phyloP scores from a whole-genome alignment of 2,113 vertebrate species.

The Ammodytes dubius region DNA sequence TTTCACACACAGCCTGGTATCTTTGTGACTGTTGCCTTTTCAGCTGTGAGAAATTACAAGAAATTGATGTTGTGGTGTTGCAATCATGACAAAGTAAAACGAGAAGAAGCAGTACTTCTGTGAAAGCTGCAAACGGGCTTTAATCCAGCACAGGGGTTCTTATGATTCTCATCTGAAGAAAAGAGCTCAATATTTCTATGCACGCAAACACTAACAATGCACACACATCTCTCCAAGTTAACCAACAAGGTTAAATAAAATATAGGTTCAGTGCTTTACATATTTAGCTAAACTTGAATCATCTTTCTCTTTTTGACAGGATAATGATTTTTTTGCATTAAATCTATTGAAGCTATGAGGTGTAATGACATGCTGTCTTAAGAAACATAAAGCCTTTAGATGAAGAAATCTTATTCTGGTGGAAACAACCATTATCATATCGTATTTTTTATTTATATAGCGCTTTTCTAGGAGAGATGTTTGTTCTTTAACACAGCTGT shows the following conservation, averaged over 20 bases:
- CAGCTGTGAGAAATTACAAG: slow-evolving; percentile 22
- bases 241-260: neutral
- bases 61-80: neutral
- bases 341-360: neutral
- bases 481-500: slow-evolving; percentile 2
- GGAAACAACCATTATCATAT: neutral
- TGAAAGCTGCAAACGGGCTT: neutral
- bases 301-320: neutral
- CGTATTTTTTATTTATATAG: slow-evolving; percentile 1
- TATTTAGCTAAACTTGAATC: slow-evolving; percentile 20
- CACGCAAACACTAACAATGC: slow-evolving; percentile 35
- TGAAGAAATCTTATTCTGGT: neutral
- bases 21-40: slow-evolving; percentile 51
- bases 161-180: slow-evolving; percentile 1
- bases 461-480: slow-evolving; percentile 10
- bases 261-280: slow-evolving; percentile 44
- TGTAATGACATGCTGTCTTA: neutral
- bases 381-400: neutral
- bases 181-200: slow-evolving; percentile 11
- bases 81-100: neutral
- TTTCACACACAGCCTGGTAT: neutral
- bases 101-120: slow-evolving; percentile 22
- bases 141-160: slow-evolving; percentile 1
- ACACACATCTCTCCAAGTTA: neutral
- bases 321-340: neutral